Evolutionary conservation across 2,797 vertebrate species (phyloP), one percentile per base, ranked within the genome.

Genomic region (Todus mexicanus): DNA sequence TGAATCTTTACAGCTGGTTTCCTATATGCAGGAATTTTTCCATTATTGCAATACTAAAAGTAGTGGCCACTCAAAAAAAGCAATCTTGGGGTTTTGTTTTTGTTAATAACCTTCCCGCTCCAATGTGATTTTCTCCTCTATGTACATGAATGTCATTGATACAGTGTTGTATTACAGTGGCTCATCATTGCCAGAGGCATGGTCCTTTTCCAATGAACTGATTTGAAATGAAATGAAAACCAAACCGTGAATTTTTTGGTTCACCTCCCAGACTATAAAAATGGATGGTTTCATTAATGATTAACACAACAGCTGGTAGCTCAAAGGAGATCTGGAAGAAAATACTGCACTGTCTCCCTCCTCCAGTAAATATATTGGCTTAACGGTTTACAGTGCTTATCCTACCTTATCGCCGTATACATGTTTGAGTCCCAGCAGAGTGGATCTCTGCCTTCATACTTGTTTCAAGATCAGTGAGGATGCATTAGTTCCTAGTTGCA

Each of bases 151-250:
- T 94, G 89, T 76, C 82, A 86, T 68, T 93, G 92, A 82, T 93
- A 79, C 40, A 59, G 84, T 76, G 66, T 91, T 84, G 56, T 91
- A 21, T 90, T 92, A 60, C 76, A 84, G 37, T 74, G 63, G 63
- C 63, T 93, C 22, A 84, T 87, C 87, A 73, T 93, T 91, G 80
- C 95, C 97, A 84, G 83, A 96, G 88, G 90, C 90, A 84, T 15
- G 72, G 68, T 90, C 81, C 90, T 94, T 95, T 96, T 91, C 84
- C 89, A 96, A 83, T 45, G 31, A 95, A 83, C 68, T 96, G 93
- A 96, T 96, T 89, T 97, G 88, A 95, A 96, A 96, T 96, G 87
- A 97, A 98, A 94, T 96, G 91, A 97, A 97, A 96, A 94, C 93
- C 91, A 96, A 96, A 96, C 91, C 85, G 31, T 90, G 66, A 82